Evolutionary conservation across 2,797 vertebrate species (phyloP), one percentile per base, ranked within the genome.

Genomic region (Platalea minor): DNA sequence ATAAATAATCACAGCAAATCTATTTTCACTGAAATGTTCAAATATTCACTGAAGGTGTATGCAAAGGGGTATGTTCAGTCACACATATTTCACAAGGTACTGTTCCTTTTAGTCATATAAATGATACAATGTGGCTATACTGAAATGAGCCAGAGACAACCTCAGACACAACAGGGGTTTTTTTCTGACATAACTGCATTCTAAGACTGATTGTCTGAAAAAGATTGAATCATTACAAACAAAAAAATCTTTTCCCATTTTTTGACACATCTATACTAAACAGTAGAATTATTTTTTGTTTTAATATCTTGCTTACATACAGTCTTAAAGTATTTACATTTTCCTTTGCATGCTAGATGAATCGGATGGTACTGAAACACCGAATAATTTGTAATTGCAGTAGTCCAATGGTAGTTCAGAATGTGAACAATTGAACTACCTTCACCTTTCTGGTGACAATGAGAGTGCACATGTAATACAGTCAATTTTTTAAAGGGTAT

Each of bases 401-500:
- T 39, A 70, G 16, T 19, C 33, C 53, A 35, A 17, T 13, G 11
- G 23, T 50, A 89, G 59, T 51, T 50, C 23, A 51, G 35, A 69
- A 64, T 33, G 11, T 26, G 57, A 68, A 28, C 26, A 51, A 68
- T 77, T 61, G 61, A 65, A 73, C 31, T 37, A 24, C 9, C 5
- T 26, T 65, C 7, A 3, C 12, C 16, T 82, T 67, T 80, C 51
- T 92, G 53, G 23, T 63, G 28, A 41, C 37, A 95, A 77, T 46
- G 78, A 33, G 21, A 67, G 12, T 10, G 10, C 24, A 74, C 2
- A 2, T 74, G 9, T 56, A 48, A 31, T 23, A 68, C 25, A 50
- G 48, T 17, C 13, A 83, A 25, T 43, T 94, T 94, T 87, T 93
- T 61, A 65, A 92, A 96, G 51, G 19, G 51, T 67, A 68, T 69